phyloP scores from a whole-genome alignment of 2,888 invertebrate species.

The Crematogaster levior region DNA sequence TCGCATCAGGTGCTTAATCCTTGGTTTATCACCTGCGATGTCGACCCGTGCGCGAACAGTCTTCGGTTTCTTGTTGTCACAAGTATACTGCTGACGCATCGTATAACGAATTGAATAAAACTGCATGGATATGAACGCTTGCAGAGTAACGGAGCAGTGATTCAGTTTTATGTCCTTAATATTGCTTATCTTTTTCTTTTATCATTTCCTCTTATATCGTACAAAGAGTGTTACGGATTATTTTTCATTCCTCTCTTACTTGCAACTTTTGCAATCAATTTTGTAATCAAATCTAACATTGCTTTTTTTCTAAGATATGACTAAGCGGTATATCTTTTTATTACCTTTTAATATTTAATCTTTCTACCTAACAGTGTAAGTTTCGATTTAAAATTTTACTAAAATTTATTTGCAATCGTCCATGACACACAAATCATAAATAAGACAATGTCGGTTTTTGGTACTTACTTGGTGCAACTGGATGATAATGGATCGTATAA shows the following conservation, averaged over 20 bases:
- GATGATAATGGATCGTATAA: slow-evolving; percentile 27
- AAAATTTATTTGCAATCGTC: background rate
- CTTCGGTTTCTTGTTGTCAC: slow-evolving; percentile 35
- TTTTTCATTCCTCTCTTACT: background rate
- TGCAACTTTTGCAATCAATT: background rate
- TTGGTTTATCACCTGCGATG: slow-evolving; percentile 77
- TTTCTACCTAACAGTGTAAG: background rate
- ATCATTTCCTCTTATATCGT: background rate
- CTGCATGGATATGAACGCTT: background rate
- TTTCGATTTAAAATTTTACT: background rate
- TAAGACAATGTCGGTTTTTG: background rate
- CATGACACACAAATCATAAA: background rate
- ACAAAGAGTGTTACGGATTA: background rate
- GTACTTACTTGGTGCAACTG: background rate
- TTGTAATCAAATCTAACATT: background rate
- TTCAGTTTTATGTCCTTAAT: background rate
- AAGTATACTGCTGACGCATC: slow-evolving; percentile 48
- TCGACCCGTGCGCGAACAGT: slow-evolving; percentile 14
- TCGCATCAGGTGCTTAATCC: slow-evolving; percentile 80
- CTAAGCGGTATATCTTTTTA: background rate
- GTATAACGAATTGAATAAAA: slow-evolving; percentile 46
- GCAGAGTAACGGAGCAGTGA: background rate
- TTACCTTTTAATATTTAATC: background rate
- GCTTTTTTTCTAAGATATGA: background rate
- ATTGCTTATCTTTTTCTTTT: background rate